A percentile compares a stretch with the other conserved stretches of the same genome.
Conservation (phyloP, 2,113 vertebrate genomes). For the Ictalurus punctatus region DNA sequence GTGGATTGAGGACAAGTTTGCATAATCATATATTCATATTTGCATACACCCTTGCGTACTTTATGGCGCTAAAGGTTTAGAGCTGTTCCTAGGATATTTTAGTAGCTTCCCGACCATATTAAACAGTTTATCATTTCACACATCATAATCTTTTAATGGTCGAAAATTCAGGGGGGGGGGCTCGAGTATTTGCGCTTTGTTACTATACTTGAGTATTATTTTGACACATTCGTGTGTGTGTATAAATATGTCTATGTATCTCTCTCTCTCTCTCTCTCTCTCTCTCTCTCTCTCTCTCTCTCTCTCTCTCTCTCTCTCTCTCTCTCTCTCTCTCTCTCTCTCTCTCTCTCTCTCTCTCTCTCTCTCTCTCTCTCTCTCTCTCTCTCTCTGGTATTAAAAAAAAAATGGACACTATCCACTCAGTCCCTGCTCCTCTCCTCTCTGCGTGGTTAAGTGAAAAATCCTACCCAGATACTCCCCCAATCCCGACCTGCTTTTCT, state of each 20-base stretch:
- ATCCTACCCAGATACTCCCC: constrained; percentile 3
- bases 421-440: not conserved
- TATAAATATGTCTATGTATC: too few relatives aligned
- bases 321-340: too few relatives aligned
- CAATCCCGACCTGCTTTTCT: constrained; percentile 4
- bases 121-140: not conserved
- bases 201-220: not conserved
- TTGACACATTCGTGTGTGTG: not conserved
- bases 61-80: not conserved
- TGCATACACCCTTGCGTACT: not conserved
- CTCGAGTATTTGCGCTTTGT: not conserved
- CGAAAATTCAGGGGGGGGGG: not conserved
- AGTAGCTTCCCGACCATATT: not conserved
- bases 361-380: too few relatives aligned
- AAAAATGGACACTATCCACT: not conserved
- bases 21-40: not conserved
- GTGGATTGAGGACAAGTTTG: not conserved
- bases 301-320: too few relatives aligned
- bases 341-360: too few relatives aligned
- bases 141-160: not conserved
- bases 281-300: too few relatives aligned
- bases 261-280: too few relatives aligned
- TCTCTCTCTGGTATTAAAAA: too few relatives aligned
- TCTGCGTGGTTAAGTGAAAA: not conserved
- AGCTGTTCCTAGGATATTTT: not conserved